These are phyloP conservation scores for Stichodactyla helianthus DNA, from an alignment of 64 coral and sea anemone species.

Conservation along the genomic window DNA sequence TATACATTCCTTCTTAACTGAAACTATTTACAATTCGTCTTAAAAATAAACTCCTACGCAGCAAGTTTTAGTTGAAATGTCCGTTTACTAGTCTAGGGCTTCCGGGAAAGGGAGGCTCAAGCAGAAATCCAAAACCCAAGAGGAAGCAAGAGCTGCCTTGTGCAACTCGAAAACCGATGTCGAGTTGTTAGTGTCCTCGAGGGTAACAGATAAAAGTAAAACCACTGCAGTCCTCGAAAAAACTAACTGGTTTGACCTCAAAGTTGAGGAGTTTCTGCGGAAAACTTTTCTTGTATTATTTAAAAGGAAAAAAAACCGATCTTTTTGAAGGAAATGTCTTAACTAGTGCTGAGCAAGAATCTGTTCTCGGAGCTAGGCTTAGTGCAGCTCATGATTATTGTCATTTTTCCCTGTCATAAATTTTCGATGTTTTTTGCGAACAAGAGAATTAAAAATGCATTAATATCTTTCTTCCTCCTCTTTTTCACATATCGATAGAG, in stretches of 20 bases:
- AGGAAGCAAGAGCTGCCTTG: background rate
- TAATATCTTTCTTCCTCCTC: background rate
- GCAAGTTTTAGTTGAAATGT: background rate
- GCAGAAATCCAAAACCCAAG: background rate
- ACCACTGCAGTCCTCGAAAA: background rate
- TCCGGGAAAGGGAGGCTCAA: background rate
- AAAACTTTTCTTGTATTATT: background rate
- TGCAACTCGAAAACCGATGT: background rate
- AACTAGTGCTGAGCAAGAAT: background rate
- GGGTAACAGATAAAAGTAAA: background rate
- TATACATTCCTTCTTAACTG: background rate
- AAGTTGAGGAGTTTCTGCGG: background rate
- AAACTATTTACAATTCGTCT: constrained; percentile 8
- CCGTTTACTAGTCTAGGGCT: background rate
- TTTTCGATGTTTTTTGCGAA: background rate
- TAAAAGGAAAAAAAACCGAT: background rate
- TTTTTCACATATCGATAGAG: background rate
- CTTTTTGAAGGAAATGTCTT: background rate
- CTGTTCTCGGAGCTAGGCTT: background rate
- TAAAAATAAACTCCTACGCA: constrained; percentile 20
- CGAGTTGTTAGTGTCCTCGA: background rate
- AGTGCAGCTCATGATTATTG: background rate
- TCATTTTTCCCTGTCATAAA: background rate
- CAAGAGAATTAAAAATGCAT: background rate
- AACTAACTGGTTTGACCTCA: background rate